These are phyloP conservation scores for Drosophila sechellia DNA, from an alignment of 1,140 invertebrate species.

Conservation along the genomic window DNA sequence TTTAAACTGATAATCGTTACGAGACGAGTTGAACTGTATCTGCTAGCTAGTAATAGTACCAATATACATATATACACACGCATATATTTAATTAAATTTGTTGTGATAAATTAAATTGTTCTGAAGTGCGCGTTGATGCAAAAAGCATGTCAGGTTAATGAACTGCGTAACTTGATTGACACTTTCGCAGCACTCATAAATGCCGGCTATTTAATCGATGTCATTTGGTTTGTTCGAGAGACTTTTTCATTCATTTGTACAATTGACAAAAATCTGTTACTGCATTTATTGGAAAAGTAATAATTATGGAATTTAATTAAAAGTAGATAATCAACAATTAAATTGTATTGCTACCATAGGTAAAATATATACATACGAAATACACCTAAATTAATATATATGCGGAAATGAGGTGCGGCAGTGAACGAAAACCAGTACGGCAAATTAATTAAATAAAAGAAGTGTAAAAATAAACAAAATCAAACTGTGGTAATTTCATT, in stretches of 20 bases:
- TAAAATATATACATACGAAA: conserved; percentile 52
- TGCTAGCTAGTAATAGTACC: conserved; percentile 46
- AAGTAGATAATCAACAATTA: conserved; percentile 74
- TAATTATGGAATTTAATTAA: conserved; percentile 71
- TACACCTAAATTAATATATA: conserved; percentile 30
- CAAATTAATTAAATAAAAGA: conserved; percentile 73
- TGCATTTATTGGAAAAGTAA: conserved; percentile 40
- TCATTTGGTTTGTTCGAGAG: conserved; percentile 11
- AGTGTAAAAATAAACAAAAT: conserved; percentile 69
- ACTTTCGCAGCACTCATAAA: conserved; percentile 37
- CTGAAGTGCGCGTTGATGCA: conserved; percentile 41
- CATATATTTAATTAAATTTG: conserved; percentile 61
- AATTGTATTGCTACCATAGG: conserved; percentile 74
- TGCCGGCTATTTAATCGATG: conserved; percentile 21
- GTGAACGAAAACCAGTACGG: conserved; percentile 51
- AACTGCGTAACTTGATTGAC: conserved; percentile 48
- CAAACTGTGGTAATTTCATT: conserved; percentile 68
- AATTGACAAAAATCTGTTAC: conserved; percentile 31
- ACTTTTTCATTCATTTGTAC: conserved; percentile 10
- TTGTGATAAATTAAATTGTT: conserved; percentile 74
- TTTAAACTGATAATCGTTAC: conserved; percentile 17
- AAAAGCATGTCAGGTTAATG: conserved; percentile 28
- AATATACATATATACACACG: conserved; percentile 27
- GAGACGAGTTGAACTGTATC: conserved; percentile 36
- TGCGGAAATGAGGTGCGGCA: conserved; percentile 22